A percentile compares a stretch with the other conserved stretches of the same genome.
Conservation (phyloP, 2,113 vertebrate genomes). For the Barbus barbus region DNA sequence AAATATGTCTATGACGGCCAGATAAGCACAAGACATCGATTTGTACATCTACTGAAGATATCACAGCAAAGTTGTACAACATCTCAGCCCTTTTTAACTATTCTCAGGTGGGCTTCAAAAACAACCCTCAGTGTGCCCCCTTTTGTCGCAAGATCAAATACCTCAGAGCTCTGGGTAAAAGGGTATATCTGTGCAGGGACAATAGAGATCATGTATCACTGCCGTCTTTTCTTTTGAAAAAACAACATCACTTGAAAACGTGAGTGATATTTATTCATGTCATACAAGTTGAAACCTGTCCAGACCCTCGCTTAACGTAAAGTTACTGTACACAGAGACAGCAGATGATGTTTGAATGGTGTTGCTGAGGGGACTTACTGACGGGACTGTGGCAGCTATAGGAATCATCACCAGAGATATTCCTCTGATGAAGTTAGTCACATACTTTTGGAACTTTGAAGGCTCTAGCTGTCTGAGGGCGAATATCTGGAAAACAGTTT, state of each 20-base stretch:
- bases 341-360: not conserved
- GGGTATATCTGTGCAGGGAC: not conserved
- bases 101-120: not conserved
- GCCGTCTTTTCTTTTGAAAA: not conserved
- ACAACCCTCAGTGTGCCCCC: not conserved
- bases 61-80: not conserved
- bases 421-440: slow-evolving; percentile 75
- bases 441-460: slow-evolving; percentile 77
- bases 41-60: not conserved
- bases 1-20: not conserved
- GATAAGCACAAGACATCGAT: not conserved
- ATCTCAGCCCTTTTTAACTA: not conserved
- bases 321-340: slow-evolving; percentile 4
- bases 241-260: not conserved
- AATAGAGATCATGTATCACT: not conserved
- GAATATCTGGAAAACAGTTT: slow-evolving; percentile 76
- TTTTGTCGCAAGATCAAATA: not conserved
- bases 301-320: not conserved
- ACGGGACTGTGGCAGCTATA: slow-evolving; percentile 86
- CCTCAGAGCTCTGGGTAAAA: not conserved
- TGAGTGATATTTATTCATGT: not conserved
- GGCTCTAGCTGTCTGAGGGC: slow-evolving; percentile 71
- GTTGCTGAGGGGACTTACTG: slow-evolving; percentile 74
- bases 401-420: slow-evolving; percentile 87
- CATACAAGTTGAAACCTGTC: not conserved